These are phyloP conservation scores for Neosilurus mollespiculum DNA, from an alignment of 2,797 vertebrate species.

Conservation along the genomic window DNA sequence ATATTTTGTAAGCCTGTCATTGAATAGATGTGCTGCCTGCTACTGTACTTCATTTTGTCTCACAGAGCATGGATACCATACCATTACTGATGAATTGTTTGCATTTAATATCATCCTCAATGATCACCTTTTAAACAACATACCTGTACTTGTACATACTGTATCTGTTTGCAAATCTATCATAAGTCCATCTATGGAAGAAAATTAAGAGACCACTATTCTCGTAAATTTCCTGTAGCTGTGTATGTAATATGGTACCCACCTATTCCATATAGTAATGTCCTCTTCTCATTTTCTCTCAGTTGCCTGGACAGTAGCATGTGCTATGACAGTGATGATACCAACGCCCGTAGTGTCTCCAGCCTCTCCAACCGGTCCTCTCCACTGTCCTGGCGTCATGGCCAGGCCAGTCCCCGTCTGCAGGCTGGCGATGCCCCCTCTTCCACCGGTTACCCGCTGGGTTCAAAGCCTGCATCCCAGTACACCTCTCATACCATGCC, in stretches of 20 bases:
- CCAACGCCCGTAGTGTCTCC: constrained; percentile 91
- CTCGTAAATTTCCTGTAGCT: no score
- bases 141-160: neutral
- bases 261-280: neutral
- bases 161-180: neutral
- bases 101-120: neutral
- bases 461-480: constrained; percentile 61
- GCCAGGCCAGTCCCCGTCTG: constrained; percentile 92
- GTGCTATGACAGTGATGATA: constrained; percentile 95
- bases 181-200: no score
- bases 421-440: constrained; percentile 94
- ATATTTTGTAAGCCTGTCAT: neutral
- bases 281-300: constrained; percentile 17
- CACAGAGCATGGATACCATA: neutral
- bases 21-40: neutral
- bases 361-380: constrained; percentile 97
- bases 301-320: constrained; percentile 89
- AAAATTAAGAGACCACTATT: no score
- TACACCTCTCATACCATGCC: constrained; percentile 96
- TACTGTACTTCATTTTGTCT: neutral
- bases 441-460: constrained; percentile 71
- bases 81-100: neutral
- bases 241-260: no score
- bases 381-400: constrained; percentile 94
- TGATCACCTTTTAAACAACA: neutral